Conservation (phyloP, 2,888 invertebrate species). For the Lingula anatina region DNA sequence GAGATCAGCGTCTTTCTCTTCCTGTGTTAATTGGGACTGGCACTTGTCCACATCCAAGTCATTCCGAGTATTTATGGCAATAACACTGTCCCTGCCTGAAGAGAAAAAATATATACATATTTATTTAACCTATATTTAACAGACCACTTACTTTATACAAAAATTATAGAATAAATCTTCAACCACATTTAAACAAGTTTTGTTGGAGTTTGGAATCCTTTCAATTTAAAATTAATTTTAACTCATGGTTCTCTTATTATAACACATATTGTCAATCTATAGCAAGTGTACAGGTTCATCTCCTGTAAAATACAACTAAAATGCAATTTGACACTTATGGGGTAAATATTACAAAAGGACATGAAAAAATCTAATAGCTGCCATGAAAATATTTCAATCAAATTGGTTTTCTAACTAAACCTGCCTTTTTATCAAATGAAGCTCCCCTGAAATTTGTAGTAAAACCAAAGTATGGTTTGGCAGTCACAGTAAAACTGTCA, state of each 20-base stretch:
- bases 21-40: constrained; percentile 21
- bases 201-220: no score
- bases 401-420: no score
- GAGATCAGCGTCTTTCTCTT: constrained; percentile 38
- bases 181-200: no score
- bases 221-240: no score
- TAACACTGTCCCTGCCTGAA: constrained; percentile 44
- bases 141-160: no score
- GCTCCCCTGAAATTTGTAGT: no score
- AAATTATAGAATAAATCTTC: no score
- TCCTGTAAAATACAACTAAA: background rate
- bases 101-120: background rate
- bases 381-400: no score
- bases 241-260: background rate
- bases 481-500: no score
- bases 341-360: constrained; percentile 1
- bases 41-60: constrained; percentile 19
- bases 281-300: background rate
- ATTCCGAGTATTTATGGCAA: constrained; percentile 31
- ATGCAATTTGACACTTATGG: background rate
- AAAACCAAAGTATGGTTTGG: no score
- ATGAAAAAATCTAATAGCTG: background rate
- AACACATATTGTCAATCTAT: background rate
- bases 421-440: no score
- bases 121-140: no score